Evolutionary conservation across 2,888 invertebrate genomes (phyloP).

Genomic region (Apodemia hepburni): DNA sequence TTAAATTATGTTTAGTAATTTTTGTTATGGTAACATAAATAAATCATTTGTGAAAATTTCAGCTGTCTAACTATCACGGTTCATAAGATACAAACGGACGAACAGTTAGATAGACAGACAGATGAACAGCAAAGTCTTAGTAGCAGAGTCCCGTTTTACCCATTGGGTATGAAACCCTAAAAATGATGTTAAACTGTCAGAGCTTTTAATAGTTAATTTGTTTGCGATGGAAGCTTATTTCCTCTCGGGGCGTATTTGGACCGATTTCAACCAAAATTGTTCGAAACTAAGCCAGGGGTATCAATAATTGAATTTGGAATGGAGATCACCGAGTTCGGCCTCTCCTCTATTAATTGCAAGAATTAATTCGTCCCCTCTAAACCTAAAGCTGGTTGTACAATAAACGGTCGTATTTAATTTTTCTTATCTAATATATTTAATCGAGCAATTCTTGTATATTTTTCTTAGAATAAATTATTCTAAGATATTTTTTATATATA

Average conservation of each 20-base stretch:
- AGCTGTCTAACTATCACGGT: no score
- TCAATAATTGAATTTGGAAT: conserved; percentile 15
- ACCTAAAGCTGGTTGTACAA: conserved; percentile 6
- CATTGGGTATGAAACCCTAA: no score
- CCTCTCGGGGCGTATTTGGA: conserved; percentile 2
- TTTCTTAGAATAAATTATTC: no score
- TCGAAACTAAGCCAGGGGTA: conserved; percentile 15
- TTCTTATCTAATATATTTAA: no score
- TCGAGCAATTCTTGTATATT: no score
- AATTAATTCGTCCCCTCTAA: conserved; percentile 14
- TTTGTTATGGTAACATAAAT: no score
- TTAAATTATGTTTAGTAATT: no score
- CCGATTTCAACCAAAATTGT: conserved; percentile 12
- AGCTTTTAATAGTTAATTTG: conserved; percentile 12
- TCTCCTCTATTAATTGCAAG: conserved; percentile 16
- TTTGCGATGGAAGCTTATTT: conserved; percentile 1
- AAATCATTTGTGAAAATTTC: not conserved
- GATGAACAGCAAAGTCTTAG: no score
- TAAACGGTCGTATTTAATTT: not conserved
- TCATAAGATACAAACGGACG: no score
- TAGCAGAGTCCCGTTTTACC: no score
- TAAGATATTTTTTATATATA: no score
- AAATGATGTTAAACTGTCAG: not conserved
- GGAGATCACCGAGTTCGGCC: conserved; percentile 14
- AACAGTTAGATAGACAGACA: no score